These are phyloP conservation scores for Drosophila kikkawai DNA, from an alignment of 1,140 invertebrate genomes.

Conservation along the genomic window DNA sequence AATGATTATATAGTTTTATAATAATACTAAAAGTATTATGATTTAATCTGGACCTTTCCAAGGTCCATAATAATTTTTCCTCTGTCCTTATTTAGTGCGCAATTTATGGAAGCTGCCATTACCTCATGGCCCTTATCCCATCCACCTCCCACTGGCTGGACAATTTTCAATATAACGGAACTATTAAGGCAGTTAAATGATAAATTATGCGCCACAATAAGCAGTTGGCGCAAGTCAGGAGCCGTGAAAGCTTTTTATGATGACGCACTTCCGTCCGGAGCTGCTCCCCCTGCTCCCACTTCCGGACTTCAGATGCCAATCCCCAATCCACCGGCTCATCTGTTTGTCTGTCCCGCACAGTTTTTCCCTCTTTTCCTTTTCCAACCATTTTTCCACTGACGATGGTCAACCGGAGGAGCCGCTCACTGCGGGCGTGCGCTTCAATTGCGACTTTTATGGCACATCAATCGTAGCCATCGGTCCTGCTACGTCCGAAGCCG, in stretches of 20 bases:
- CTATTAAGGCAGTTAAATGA: constrained; percentile 83
- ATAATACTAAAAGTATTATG: too few relatives aligned
- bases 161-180: constrained; percentile 78
- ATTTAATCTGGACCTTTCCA: neutral
- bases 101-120: constrained; percentile 59
- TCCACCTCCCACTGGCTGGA: constrained; percentile 17
- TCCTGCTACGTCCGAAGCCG: constrained; percentile 58
- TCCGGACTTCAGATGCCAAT: constrained; percentile 24
- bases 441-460: constrained; percentile 83
- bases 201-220: constrained; percentile 83
- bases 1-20: too few relatives aligned
- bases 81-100: constrained; percentile 42
- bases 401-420: constrained; percentile 48
- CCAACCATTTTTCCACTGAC: constrained; percentile 30
- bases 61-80: neutral
- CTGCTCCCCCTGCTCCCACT: constrained; percentile 2
- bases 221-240: constrained; percentile 50
- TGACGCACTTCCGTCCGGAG: constrained; percentile 73
- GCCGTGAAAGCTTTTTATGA: constrained; percentile 81
- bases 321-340: constrained; percentile 29
- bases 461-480: constrained; percentile 70
- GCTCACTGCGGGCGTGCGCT: constrained; percentile 72
- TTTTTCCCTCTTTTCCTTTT: constrained; percentile 7
- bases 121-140: neutral
- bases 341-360: constrained; percentile 21